phyloP scores from a whole-genome alignment of 2,888 invertebrate genomes.

The Geophilus truncorum region DNA sequence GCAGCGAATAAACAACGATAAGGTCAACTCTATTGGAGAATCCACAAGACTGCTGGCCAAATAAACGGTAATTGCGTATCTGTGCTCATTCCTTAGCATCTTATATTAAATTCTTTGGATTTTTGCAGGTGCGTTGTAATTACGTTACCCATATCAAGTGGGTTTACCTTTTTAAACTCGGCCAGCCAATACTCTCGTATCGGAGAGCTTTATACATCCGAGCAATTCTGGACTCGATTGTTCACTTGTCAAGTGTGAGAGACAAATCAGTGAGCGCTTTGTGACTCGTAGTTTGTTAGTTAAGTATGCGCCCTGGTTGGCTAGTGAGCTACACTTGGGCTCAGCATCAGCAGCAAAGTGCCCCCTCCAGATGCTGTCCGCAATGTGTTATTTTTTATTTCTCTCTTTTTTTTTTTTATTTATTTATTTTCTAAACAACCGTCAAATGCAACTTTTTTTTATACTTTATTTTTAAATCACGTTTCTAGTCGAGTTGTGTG shows the following conservation, averaged over 20 bases:
- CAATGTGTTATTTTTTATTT: not conserved
- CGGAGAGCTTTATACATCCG: conserved; percentile 1
- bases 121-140: not conserved
- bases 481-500: conserved; percentile 15
- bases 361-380: conserved; percentile 27
- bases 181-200: not conserved
- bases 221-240: not conserved
- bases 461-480: not conserved
- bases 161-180: not conserved
- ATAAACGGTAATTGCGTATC: conserved; percentile 18
- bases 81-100: no score
- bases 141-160: not conserved
- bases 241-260: conserved; percentile 2
- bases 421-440: not conserved
- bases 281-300: conserved; percentile 12
- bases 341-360: conserved; percentile 24
- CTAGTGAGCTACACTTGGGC: conserved; percentile 13
- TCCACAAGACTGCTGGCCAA: conserved; percentile 27
- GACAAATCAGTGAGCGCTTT: conserved; percentile 27
- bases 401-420: not conserved
- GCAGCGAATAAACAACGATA: conserved; percentile 7
- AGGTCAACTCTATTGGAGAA: not conserved
- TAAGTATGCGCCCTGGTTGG: conserved; percentile 22
- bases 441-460: conserved; percentile 15
- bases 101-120: no score